Base-by-base conservation (phyloP, 2,888 invertebrate genomes). In the Napeogenes inachia region DNA sequence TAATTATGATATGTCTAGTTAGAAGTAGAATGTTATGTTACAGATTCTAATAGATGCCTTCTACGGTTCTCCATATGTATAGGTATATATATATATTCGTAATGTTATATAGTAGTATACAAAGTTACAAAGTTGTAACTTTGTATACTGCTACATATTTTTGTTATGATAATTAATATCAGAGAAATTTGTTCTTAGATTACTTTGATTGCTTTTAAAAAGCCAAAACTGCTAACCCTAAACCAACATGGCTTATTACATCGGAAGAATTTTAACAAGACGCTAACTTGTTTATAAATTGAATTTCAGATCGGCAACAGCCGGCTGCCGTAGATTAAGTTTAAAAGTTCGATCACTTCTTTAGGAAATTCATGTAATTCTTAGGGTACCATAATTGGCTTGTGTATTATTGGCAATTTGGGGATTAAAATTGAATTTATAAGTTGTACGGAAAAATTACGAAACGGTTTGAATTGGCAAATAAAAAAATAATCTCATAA, bases 201-300 rank as follows among this genome's bases (percentile, higher is more conserved):
- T 50, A n/a, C n/a, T 47, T 50, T 50, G 30, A 30, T 50, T 50
- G 50, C 6, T 50, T 50, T 21, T 6, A 30, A 50, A 50, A 50
- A 30, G 10, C 12, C 42, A 42, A 30, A 50, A 50, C 30, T 30
- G 67, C 56, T 60, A 67, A 65, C 65, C 67, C 60, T 63, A 57
- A 63, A 61, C 65, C 73, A 77, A 81, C 75, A 77, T 75, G 76
- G 81, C 82, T 87, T 87, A 87, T 86, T 84, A 87, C 87, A 85
- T 79, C 80, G 78, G 75, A 85, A 85, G 87, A 88, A 89, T 88
- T 87, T 89, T 87, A 87, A 89, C 87, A 79, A 89, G 87, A 82
- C 80, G 84, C 80, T 83, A 89, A 89, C 89, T 89, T 88, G 89
- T 87, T 85, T 85, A 82, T 79, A 88, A 89, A 89, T 89, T 89